Conservation (phyloP, 2,888 invertebrate genomes). For the Drosophila acutilabella region DNA sequence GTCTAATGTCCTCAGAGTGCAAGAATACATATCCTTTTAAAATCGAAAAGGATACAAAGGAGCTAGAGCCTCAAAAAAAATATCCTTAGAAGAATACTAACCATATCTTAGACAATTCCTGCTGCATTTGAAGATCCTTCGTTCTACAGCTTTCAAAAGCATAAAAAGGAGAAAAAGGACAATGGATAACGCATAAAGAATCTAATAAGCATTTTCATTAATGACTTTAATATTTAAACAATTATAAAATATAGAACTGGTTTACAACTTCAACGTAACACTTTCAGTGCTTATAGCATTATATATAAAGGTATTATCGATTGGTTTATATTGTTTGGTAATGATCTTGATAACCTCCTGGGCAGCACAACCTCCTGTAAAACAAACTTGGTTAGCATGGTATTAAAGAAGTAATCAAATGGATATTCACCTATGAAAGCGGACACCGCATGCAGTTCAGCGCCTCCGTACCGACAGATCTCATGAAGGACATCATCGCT, state of each 20-base stretch:
- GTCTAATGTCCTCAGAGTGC: neutral
- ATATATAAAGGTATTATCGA: conserved; percentile 97
- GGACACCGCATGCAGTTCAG: conserved; percentile 97
- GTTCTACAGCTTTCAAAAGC: too few relatives aligned
- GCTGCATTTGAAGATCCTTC: too few relatives aligned
- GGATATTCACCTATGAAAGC: conserved; percentile 90
- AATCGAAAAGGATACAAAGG: neutral
- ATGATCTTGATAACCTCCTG: conserved; percentile 98
- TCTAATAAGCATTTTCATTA: neutral
- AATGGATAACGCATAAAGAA: neutral
- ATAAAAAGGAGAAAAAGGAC: too few relatives aligned
- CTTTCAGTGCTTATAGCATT: conserved; percentile 96
- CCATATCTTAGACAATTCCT: too few relatives aligned
- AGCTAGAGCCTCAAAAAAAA: neutral
- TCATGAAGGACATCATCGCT: conserved; percentile 98
- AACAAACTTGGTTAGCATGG: neutral
- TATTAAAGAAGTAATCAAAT: too few relatives aligned
- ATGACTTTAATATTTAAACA: conserved; percentile 13
- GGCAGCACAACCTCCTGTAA: conserved; percentile 93
- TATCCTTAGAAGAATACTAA: neutral
- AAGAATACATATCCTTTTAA: neutral
- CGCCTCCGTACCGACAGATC: conserved; percentile 97
- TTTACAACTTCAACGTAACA: conserved; percentile 91
- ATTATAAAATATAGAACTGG: conserved; percentile 35
- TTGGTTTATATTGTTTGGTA: conserved; percentile 97